Percentiles rank a stretch among this genome's conserved stretches.
These are phyloP conservation scores for Uropetala carovei DNA, from an alignment of 2,888 invertebrate species.

Conservation along the genomic window DNA sequence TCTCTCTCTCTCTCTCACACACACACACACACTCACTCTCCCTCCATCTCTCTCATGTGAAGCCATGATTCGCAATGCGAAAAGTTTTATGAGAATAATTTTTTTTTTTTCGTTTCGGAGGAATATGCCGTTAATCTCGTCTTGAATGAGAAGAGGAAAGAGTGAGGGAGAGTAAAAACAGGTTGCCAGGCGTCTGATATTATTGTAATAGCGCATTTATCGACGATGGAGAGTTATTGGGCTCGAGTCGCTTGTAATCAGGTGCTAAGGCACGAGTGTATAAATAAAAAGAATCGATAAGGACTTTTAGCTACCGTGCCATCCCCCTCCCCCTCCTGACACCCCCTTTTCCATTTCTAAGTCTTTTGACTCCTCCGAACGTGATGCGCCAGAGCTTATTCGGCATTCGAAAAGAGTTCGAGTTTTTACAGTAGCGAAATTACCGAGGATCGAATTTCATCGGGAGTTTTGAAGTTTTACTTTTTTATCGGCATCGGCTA, in stretches of 20 bases:
- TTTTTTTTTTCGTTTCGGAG: neutral
- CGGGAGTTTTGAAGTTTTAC: too few species aligned
- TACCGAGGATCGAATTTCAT: too few species aligned
- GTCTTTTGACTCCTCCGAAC: too few species aligned
- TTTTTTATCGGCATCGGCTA: too few species aligned
- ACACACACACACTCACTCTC: too few species aligned
- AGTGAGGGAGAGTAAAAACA: neutral
- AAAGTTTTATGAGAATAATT: conserved; percentile 22
- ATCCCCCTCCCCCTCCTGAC: too few species aligned
- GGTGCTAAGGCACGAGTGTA: neutral
- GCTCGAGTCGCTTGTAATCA: neutral
- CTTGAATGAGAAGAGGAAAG: neutral
- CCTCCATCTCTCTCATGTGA: too few species aligned
- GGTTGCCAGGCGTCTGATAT: neutral
- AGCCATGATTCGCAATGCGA: neutral
- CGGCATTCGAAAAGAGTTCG: too few species aligned
- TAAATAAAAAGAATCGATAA: neutral
- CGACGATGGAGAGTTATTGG: neutral
- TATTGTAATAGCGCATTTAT: conserved; percentile 1
- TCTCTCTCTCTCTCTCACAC: too few species aligned
- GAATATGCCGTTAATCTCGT: neutral
- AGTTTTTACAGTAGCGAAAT: too few species aligned
- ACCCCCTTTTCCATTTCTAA: too few species aligned
- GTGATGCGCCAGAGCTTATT: too few species aligned
- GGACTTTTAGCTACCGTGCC: neutral